A percentile compares a stretch with the other conserved stretches of the same genome.
Conservation (phyloP, 2,113 vertebrate species). For the Pangasianodon gigas region DNA sequence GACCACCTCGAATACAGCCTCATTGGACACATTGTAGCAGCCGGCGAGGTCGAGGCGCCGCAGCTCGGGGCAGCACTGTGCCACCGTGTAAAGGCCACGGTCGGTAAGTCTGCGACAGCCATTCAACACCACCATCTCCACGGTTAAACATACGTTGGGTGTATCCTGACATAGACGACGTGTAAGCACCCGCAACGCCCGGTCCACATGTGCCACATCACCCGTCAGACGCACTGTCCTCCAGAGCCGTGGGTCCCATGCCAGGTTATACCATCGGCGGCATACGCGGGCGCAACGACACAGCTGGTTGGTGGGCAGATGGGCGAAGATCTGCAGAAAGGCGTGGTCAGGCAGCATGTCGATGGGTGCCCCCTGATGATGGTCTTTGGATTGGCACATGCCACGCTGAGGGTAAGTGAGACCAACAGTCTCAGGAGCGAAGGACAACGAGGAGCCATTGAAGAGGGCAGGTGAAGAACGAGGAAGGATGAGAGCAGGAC, state of each 20-base stretch:
- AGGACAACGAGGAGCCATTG: slow-evolving; percentile 84
- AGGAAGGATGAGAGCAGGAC: slow-evolving; percentile 82
- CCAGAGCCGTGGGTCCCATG: slow-evolving; percentile 96
- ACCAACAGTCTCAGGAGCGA: slow-evolving; percentile 80
- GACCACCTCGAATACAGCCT: slow-evolving; percentile 94
- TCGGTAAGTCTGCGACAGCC: slow-evolving; percentile 96
- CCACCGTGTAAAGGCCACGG: slow-evolving; percentile 91
- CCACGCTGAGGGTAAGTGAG: slow-evolving; percentile 80
- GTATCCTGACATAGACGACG: slow-evolving; percentile 96
- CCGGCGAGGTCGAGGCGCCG: slow-evolving; percentile 88
- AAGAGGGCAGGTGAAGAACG: slow-evolving; percentile 73
- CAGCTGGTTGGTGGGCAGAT: slow-evolving; percentile 95
- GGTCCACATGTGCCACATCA: slow-evolving; percentile 91
- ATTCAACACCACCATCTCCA: slow-evolving; percentile 90
- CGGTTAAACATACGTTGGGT: slow-evolving; percentile 94
- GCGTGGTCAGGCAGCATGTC: slow-evolving; percentile 88
- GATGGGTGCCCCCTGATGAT: slow-evolving; percentile 77
- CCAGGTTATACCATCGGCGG: slow-evolving; percentile 96
- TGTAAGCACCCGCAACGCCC: slow-evolving; percentile 91
- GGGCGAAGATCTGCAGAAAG: slow-evolving; percentile 90
- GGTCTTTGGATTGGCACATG: slow-evolving; percentile 74
- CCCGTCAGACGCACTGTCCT: slow-evolving; percentile 86
- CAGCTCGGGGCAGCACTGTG: slow-evolving; percentile 95
- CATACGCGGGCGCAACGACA: slow-evolving; percentile 92
- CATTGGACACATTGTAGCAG: slow-evolving; percentile 96